These are phyloP conservation scores for Drosophila mayri DNA, from an alignment of 1,140 invertebrate species.

Conservation along the genomic window DNA sequence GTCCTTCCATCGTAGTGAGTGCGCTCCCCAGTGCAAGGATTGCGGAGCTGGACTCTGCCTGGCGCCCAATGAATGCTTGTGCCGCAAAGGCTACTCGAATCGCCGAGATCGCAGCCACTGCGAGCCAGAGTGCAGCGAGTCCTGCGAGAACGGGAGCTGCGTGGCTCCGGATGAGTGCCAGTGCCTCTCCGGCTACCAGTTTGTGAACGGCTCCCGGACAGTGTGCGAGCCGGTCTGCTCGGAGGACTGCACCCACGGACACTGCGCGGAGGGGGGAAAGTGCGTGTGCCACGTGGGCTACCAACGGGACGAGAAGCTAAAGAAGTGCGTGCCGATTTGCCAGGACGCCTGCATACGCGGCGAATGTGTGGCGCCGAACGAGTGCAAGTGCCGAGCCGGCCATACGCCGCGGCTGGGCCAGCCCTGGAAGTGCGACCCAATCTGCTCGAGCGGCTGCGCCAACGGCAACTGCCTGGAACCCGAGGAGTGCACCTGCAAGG, in stretches of 20 bases:
- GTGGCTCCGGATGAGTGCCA: conserved; percentile 84
- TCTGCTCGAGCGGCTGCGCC: conserved; percentile 66
- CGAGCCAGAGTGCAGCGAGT: conserved; percentile 60
- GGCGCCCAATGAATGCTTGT: conserved; percentile 56
- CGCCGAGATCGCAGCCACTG: conserved; percentile 54
- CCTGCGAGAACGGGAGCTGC: conserved; percentile 85
- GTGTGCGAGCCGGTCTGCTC: conserved; percentile 81
- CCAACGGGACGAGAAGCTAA: conserved; percentile 77
- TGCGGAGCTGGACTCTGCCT: conserved; percentile 71
- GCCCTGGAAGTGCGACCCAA: conserved; percentile 63
- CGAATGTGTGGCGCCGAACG: conserved; percentile 86
- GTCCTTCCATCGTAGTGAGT: conserved; percentile 26
- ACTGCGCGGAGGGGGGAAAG: conserved; percentile 86
- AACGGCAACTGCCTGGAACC: conserved; percentile 84
- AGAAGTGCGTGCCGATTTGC: conserved; percentile 86
- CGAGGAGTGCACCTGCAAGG: conserved; percentile 83
- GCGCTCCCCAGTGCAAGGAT: conserved; percentile 61
- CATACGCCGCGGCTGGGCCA: conserved; percentile 40
- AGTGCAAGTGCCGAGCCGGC: conserved; percentile 86
- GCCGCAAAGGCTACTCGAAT: conserved; percentile 64
- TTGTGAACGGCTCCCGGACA: conserved; percentile 48
- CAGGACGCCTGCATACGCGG: conserved; percentile 87
- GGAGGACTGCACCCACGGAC: conserved; percentile 86
- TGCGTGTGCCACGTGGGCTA: conserved; percentile 87
- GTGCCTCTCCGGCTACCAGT: conserved; percentile 52